phyloP scores from a whole-genome alignment of 2,797 vertebrate species.

The Cetoscarus ocellatus region DNA sequence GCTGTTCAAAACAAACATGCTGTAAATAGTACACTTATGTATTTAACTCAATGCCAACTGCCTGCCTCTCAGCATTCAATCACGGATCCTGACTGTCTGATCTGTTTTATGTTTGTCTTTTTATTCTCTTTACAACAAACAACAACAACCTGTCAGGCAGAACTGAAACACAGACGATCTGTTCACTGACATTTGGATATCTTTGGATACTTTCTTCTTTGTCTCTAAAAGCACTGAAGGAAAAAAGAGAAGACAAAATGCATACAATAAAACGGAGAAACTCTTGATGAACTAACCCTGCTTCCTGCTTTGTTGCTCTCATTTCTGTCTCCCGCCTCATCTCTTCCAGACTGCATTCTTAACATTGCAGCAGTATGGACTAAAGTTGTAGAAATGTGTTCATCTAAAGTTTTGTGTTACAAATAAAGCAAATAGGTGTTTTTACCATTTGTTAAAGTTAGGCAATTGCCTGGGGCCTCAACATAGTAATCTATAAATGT shows the following conservation, averaged over 20 bases:
- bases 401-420: background rate
- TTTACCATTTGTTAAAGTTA: too few species aligned
- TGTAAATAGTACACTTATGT: slow-evolving; percentile 88
- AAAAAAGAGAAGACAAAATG: slow-evolving; percentile 58
- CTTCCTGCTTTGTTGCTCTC: slow-evolving; percentile 74
- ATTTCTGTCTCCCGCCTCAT: slow-evolving; percentile 63
- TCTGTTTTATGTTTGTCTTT: slow-evolving; percentile 74
- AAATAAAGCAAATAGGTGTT: background rate
- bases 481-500: too few species aligned
- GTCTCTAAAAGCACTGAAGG: slow-evolving; percentile 87
- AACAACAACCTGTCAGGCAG: slow-evolving; percentile 66
- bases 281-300: slow-evolving; percentile 83
- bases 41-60: slow-evolving; percentile 74
- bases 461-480: too few species aligned
- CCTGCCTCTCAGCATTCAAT: slow-evolving; percentile 81
- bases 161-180: slow-evolving; percentile 74
- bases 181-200: slow-evolving; percentile 79
- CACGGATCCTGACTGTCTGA: slow-evolving; percentile 69
- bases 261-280: slow-evolving; percentile 86
- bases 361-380: slow-evolving; percentile 39
- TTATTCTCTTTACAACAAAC: slow-evolving; percentile 62
- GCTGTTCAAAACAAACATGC: slow-evolving; percentile 76
- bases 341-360: slow-evolving; percentile 53
- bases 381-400: background rate
- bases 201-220: slow-evolving; percentile 83